Evolutionary conservation across 2,888 invertebrate genomes (phyloP), one percentile per base, ranked within the genome.

Genomic region (Drosophila suboccidentalis): DNA sequence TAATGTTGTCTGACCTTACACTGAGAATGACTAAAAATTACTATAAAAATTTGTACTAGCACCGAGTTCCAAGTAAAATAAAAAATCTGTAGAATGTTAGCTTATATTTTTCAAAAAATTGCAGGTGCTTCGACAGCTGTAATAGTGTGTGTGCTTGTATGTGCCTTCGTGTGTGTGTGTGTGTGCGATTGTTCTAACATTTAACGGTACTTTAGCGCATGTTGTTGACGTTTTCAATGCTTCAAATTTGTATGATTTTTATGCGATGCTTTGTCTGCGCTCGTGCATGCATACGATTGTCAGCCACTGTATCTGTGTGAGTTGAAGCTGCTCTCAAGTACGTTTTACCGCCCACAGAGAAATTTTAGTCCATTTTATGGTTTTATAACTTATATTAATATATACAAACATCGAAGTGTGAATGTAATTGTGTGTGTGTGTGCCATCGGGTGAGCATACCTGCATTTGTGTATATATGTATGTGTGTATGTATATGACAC

Each of bases 211-310:
- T 60, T 46, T 8, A 38, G 59, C 63, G 61, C 22, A 39, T 68
- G 68, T 50, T 19, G 46, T 58, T 72, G 67, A 49, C 57, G 41
- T 53, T 57, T 57, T 64, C 22, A 72, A 64, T 71, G 57, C 53
- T 46, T 41, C 11, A 58, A 39, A 64, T 41, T 72, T 57, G 43
- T 47, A 32, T 46, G 64, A 49, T 64, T 72, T 32, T 36, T 32
- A 11, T 15, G 17, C 15, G 49, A 13, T 29, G 29, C 15, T 46
- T 15, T 17, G 19, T 43, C 32, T 34, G 26, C 36, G 11, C 3
- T 19, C 4, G 43, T 43, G 43, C 19, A 36, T 6, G 36, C 13
- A 38, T n/a, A 38, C 36, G 36, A 5, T 36, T 36, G 13, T n/a
- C 13, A 5, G 13, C 5, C 36, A 29, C 29, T 29, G 29, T 19